Evolutionary conservation across 2,797 vertebrate genomes (phyloP), one percentile per base, ranked within the genome.

Genomic region (Natrix natrix): DNA sequence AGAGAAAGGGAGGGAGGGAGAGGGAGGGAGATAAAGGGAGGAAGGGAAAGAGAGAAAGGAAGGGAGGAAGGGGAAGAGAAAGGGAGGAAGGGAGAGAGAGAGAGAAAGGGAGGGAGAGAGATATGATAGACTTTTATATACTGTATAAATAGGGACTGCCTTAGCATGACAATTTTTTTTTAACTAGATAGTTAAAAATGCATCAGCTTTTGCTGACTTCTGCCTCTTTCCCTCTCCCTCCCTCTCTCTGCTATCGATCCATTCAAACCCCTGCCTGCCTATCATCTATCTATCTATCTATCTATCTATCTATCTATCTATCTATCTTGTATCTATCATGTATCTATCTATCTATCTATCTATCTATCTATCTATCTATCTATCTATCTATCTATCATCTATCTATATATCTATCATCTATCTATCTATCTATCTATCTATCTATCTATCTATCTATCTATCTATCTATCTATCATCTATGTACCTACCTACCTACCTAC

Each of bases 401-500:
- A 7, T 20, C 57, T 7, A 16, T 56, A 13, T 56, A 4, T 16
- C 55, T 57, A 5, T 16, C 56, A 4, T 16, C 55, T 57, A 5
- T 16, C 56, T 57, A 1, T 17, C 16, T 37, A 37, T 37, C 32
- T 37, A 37, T 37, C 32, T 16, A 56, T 20, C 57, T 59, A n/a
- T 28, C 61, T 28, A 28, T 28, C 61, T 28, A 12, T 28, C 61
- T 28, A 12, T 12, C 26, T 66, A 4, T 5, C 61, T 66, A 4
- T 5, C 61, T 66, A 1, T 5, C 61, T 63, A 1, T 0, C 26
- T 12, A 0, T 1, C 63, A 14, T 0, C 66, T 32, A 22, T 0
- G 5, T 20, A 20, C 0, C 60, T 61, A 3, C 0, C 60, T 61
- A 4, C 0, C 60, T 61, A 10, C 0, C 59, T 60, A 24, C 0